Percentiles rank a stretch among this genome's conserved stretches.
These are phyloP conservation scores for Pocota personata DNA, from an alignment of 2,888 invertebrate genomes.

Conservation along the genomic window DNA sequence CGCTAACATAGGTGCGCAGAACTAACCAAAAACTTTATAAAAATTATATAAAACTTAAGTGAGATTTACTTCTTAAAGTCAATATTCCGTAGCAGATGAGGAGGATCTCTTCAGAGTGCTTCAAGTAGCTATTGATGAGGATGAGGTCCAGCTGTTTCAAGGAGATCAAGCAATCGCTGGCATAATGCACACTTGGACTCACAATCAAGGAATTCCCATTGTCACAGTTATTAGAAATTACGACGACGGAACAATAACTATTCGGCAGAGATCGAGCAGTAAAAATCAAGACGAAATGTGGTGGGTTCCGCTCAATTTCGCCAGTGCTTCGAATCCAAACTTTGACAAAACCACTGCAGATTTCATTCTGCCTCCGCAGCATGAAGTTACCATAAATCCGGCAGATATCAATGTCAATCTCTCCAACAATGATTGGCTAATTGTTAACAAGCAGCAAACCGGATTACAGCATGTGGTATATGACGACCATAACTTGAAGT, in stretches of 20 bases:
- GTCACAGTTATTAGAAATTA: slow-evolving; percentile 84
- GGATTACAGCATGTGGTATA: slow-evolving; percentile 88
- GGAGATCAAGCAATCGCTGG: slow-evolving; percentile 81
- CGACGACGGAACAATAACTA: slow-evolving; percentile 82
- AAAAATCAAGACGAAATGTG: slow-evolving; percentile 76
- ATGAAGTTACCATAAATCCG: slow-evolving; percentile 76
- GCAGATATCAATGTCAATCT: slow-evolving; percentile 77
- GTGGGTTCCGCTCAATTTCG: slow-evolving; percentile 81
- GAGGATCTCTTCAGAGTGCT: slow-evolving; percentile 78
- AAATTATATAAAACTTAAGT: slow-evolving; percentile 48
- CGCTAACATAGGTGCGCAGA: background rate
- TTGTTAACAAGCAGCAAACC: slow-evolving; percentile 81
- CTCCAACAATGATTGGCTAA: slow-evolving; percentile 79
- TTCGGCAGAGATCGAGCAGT: slow-evolving; percentile 83
- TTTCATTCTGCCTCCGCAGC: slow-evolving; percentile 79
- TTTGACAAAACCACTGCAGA: slow-evolving; percentile 78
- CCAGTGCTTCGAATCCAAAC: slow-evolving; percentile 76
- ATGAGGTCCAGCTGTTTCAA: slow-evolving; percentile 72
- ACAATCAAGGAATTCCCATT: slow-evolving; percentile 86
- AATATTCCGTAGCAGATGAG: slow-evolving; percentile 80
- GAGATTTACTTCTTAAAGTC: slow-evolving; percentile 78
- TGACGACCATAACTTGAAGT: slow-evolving; percentile 86
- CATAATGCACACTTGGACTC: slow-evolving; percentile 86
- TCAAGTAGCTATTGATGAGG: slow-evolving; percentile 77
- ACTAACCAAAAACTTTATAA: slow-evolving; percentile 5